A percentile compares a stretch with the other conserved stretches of the same genome.
phyloP scores from a whole-genome alignment of 1,140 invertebrate genomes.

The Augochlora pura region DNA sequence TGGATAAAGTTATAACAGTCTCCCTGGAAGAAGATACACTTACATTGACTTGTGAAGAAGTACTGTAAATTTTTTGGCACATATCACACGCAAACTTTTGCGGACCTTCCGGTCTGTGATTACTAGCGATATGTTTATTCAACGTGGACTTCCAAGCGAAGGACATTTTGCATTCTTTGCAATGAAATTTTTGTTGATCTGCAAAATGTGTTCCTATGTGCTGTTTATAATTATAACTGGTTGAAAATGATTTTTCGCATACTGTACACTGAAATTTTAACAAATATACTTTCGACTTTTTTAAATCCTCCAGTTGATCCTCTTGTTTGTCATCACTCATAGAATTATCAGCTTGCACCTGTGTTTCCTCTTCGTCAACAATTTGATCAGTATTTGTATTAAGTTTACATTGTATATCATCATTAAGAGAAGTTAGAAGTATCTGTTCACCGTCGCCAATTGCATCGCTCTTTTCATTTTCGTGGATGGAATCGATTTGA shows the following conservation, averaged over 20 bases:
- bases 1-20: neutral
- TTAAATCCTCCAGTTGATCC: conserved; percentile 38
- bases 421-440: conserved; percentile 22
- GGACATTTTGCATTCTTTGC: conserved; percentile 71
- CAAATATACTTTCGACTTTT: conserved; percentile 31
- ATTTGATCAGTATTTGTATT: conserved; percentile 3
- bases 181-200: conserved; percentile 75
- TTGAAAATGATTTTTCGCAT: conserved; percentile 72
- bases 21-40: conserved; percentile 34
- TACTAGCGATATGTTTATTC: conserved; percentile 73
- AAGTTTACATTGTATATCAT: conserved; percentile 9
- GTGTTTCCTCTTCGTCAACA: conserved; percentile 9
- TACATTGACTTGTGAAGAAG: conserved; percentile 74
- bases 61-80: conserved; percentile 74
- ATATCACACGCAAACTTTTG: conserved; percentile 75
- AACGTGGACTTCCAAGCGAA: conserved; percentile 77
- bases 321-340: neutral
- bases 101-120: conserved; percentile 70
- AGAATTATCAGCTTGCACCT: neutral
- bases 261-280: conserved; percentile 71
- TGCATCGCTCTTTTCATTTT: conserved; percentile 23
- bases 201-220: conserved; percentile 74
- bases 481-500: conserved; percentile 13
- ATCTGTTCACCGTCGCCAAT: conserved; percentile 25
- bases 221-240: conserved; percentile 73